Evolutionary conservation across 2,888 invertebrate genomes (phyloP).

Genomic region (Limnephilus auricula): DNA sequence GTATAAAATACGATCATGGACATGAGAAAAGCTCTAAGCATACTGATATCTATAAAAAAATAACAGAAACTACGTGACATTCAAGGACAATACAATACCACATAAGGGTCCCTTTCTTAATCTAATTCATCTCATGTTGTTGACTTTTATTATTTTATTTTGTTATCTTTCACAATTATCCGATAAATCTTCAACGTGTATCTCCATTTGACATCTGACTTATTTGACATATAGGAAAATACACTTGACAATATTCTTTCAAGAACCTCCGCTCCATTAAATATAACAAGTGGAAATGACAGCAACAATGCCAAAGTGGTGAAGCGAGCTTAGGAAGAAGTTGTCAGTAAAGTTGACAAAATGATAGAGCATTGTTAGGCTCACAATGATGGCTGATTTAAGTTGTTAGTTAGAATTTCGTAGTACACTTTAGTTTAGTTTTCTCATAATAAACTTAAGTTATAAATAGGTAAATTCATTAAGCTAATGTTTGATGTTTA

Average conservation of each 20-base stretch:
- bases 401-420: neutral
- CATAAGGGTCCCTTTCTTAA: too few relatives aligned
- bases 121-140: too few relatives aligned
- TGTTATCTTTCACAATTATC: too few relatives aligned
- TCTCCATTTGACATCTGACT: neutral
- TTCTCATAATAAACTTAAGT: too few relatives aligned
- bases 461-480: too few relatives aligned
- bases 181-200: neutral
- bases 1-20: too few relatives aligned
- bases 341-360: neutral
- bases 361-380: neutral
- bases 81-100: too few relatives aligned
- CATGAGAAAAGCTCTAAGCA: too few relatives aligned
- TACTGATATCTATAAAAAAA: too few relatives aligned
- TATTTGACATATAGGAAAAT: neutral
- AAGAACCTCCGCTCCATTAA: neutral
- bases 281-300: neutral
- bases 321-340: neutral
- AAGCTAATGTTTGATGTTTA: too few relatives aligned
- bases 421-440: neutral
- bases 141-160: too few relatives aligned
- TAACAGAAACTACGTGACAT: too few relatives aligned
- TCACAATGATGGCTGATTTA: neutral
- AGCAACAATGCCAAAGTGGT: neutral
- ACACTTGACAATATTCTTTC: neutral